These are phyloP conservation scores for Cephus runcator DNA, from an alignment of 2,888 invertebrate genomes.

Conservation along the genomic window DNA sequence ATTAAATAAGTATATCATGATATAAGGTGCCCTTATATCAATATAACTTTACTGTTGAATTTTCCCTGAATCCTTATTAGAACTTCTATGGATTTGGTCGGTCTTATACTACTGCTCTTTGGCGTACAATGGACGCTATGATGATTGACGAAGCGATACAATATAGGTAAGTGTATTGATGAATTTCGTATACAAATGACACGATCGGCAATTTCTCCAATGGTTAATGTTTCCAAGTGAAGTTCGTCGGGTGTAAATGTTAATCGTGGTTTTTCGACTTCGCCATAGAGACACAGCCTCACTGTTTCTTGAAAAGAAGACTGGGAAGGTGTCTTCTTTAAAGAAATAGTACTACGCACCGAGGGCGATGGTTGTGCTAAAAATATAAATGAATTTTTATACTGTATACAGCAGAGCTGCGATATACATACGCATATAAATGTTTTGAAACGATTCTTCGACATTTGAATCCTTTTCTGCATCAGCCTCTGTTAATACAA, in stretches of 20 bases:
- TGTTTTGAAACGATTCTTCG: slow-evolving; percentile 13
- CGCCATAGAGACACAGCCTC: slow-evolving; percentile 70
- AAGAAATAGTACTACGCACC: background rate
- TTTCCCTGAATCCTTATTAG: slow-evolving; percentile 33
- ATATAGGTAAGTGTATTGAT: slow-evolving; percentile 63
- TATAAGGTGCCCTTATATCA: background rate
- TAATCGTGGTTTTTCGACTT: slow-evolving; percentile 68
- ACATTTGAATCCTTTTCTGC: background rate
- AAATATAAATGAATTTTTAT: background rate
- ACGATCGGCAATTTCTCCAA: slow-evolving; percentile 61
- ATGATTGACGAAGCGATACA: slow-evolving; percentile 63
- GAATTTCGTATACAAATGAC: slow-evolving; percentile 66
- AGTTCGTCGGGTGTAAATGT: slow-evolving; percentile 66
- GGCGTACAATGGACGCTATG: slow-evolving; percentile 66
- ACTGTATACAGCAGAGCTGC: background rate
- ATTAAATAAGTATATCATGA: background rate
- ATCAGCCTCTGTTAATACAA: slow-evolving; percentile 21
- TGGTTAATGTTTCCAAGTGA: slow-evolving; percentile 65
- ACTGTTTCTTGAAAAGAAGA: slow-evolving; percentile 59
- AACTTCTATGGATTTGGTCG: slow-evolving; percentile 58
- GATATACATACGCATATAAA: slow-evolving; percentile 24
- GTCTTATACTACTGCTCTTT: slow-evolving; percentile 57
- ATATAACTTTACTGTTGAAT: slow-evolving; percentile 30
- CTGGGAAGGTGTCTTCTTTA: background rate
- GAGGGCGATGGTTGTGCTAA: background rate